A percentile compares a stretch with the other conserved stretches of the same genome.
Evolutionary conservation across 2,797 vertebrate genomes (phyloP).

Genomic region (Onychomys arenicola): DNA sequence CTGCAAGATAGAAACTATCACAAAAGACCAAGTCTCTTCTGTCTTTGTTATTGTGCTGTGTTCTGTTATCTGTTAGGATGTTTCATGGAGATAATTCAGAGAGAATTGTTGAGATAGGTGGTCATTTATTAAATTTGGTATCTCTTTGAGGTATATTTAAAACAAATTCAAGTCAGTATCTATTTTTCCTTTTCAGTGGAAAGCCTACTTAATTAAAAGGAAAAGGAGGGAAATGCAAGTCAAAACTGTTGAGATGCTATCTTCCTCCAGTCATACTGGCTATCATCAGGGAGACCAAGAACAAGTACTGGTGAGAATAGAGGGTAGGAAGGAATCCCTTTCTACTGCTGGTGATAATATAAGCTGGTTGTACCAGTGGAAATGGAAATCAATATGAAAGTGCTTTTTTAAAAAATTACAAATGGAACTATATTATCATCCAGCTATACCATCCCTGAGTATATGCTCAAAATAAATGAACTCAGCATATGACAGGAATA

Average conservation of each 20-base stretch:
- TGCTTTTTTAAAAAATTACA: not conserved
- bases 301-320: not conserved
- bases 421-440: not conserved
- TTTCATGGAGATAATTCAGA: conserved; percentile 54
- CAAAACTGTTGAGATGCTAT: not conserved
- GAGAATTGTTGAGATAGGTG: conserved; percentile 44
- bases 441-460: not conserved
- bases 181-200: conserved; percentile 36
- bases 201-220: conserved; percentile 34
- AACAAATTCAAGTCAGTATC: conserved; percentile 36
- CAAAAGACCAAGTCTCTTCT: not conserved
- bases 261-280: not conserved
- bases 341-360: not conserved
- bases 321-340: not conserved
- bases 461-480: not conserved
- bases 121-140: conserved; percentile 56
- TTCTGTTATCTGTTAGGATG: conserved; percentile 44
- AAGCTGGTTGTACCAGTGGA: not conserved
- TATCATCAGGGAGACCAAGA: not conserved
- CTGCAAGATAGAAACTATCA: conserved; percentile 10
- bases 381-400: not conserved
- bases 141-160: conserved; percentile 63
- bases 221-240: not conserved
- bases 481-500: not conserved
- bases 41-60: conserved; percentile 32